Evolutionary conservation across 2,113 vertebrate genomes (phyloP), one percentile per base, ranked within the genome.

Genomic region (Blennius ocellaris): DNA sequence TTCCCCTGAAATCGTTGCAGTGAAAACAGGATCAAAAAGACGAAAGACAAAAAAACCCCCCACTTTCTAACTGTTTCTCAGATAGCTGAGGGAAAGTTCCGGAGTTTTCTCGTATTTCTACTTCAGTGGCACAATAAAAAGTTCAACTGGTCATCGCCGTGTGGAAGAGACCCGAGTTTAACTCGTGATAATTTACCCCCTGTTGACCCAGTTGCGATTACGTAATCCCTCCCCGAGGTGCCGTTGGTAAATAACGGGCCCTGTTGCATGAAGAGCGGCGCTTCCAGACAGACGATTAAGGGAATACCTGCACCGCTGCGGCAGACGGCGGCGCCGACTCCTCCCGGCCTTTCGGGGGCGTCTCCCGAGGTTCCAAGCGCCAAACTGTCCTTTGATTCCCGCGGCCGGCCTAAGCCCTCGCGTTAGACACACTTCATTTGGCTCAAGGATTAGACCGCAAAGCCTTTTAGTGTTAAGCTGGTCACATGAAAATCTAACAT

Each of bases 391-490:
- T 84, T 80, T 86, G 82, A 89, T 87, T 87, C 81, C 64, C 67
- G 15, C 47, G 69, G 60, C 67, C 56, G 56, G 80, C 62, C 75
- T 81, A 61, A 82, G 78, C 65, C 65, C 85, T 6, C 6, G 78
- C 67, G 76, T 90, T 81, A 87, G 86, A 85, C 84, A 85, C 84
- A 76, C 87, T 84, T 89, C 83, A 85, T 90, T 87, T 90, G 86
- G 84, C 80, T 79, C 56, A 82, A 80, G 90, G 87, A 92, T 93
- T 92, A 92, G 81, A 77, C 73, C 10, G 1, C 52, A 90, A 92
- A 94, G 82, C 90, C 85, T 79, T 92, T 92, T 87, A 90, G 86
- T 52, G 71, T 78, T 88, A 91, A 90, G 68, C 87, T 78, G 83
- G 83, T 90, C 80, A 85, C 89, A 85, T 87, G 89, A 83, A 90